phyloP scores from a whole-genome alignment of 2,888 invertebrate genomes.

The Sycophila texana region DNA sequence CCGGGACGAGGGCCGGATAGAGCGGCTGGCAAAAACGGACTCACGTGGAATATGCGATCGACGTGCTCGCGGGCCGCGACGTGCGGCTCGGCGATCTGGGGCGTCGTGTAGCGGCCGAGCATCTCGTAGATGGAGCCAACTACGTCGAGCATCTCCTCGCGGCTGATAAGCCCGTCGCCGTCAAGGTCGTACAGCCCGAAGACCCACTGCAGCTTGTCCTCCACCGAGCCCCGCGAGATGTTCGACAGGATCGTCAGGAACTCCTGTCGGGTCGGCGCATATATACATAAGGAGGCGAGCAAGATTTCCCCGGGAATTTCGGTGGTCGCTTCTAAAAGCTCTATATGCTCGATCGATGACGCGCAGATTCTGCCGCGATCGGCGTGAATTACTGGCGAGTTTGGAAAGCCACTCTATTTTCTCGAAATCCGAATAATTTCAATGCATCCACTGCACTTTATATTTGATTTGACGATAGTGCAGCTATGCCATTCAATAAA shows the following conservation, averaged over 20 bases:
- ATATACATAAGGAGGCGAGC: too few species aligned
- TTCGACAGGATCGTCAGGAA: conserved; percentile 89
- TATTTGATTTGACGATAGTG: too few species aligned
- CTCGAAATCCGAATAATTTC: too few species aligned
- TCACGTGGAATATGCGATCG: conserved; percentile 90
- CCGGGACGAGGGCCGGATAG: too few species aligned
- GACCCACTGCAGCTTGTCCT: conserved; percentile 92
- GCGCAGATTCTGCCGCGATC: too few species aligned
- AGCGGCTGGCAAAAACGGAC: conserved; percentile 63
- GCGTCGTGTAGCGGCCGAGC: conserved; percentile 87
- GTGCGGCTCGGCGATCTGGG: conserved; percentile 81
- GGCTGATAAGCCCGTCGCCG: conserved; percentile 89
- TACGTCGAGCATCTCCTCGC: conserved; percentile 89
- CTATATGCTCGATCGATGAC: too few species aligned
- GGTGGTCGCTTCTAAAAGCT: too few species aligned
- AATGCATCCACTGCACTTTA: too few species aligned
- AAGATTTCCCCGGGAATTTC: too few species aligned
- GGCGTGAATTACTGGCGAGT: too few species aligned
- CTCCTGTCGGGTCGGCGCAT: conserved; percentile 79
- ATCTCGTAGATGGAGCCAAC: conserved; percentile 91
- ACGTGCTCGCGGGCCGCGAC: conserved; percentile 89
- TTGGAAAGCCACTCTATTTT: too few species aligned
- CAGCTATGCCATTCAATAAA: too few species aligned
- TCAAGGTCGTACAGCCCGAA: conserved; percentile 92
- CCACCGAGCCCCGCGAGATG: conserved; percentile 88